Base-by-base conservation (phyloP, 2,797 vertebrate species). In the Sphenodon punctatus region DNA sequence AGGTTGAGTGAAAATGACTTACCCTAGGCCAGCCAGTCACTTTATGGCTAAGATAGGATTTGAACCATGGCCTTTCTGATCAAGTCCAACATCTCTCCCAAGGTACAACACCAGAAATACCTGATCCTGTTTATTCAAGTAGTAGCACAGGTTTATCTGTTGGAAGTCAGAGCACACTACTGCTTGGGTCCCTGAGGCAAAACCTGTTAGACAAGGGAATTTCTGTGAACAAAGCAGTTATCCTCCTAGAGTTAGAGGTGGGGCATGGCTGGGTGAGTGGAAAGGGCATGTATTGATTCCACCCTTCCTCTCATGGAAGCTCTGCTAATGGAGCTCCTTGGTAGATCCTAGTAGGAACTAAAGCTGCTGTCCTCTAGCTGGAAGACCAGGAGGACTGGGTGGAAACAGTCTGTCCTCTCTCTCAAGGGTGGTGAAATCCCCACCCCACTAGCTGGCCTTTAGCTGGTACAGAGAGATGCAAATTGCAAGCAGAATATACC, bases 371-470 rank as follows among this genome's bases (percentile, higher is more conserved):
- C 4, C 5, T 2, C 4, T 14, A 1, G 4, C 79, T 46, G 30
- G 60, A 23, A 32, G 55, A 10, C 43, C 36, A 36, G 9, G 11
- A 46, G 51, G 41, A 32, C 30, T 25, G 41, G 22, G 55, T 10
- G 8, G 30, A 43, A 1, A 1, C 51, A 67, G 2, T 0, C 0
- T 2, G 3, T 22, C 61, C 7, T 27, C 71, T 14, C 23, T 45
- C 30, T 60, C 42, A 39, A 20, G 23, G 38, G 53, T 30, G n/a
- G n/a, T n/a, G n/a, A n/a, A 73, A 11, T 4, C 45, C 79, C 5
- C 22, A 22, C 25, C 0, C 5, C 4, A 43, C 22, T 41, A 10
- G 4, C 7, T 38, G 68, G 34, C 17, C 10, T 67, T 0, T 8
- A 4, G 51, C 56, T 81, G 43, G 34, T 8, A 15, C 53, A 68